Evolutionary conservation across 2,888 invertebrate genomes (phyloP).

Genomic region (Aphidius colemani): DNA sequence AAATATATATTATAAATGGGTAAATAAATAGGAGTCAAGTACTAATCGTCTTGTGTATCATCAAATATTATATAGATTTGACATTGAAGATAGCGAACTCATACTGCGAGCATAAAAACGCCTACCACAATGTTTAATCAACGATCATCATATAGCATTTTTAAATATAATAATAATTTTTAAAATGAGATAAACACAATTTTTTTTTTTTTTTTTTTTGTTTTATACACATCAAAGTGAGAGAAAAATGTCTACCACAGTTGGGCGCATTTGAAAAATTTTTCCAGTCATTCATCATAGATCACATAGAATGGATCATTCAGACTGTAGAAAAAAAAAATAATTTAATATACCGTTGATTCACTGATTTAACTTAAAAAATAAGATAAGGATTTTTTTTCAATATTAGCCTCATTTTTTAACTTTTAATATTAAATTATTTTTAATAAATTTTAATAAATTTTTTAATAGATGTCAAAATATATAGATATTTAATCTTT

Average conservation of each 20-base stretch:
- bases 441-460: no score
- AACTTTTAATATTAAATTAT: conserved; percentile 2
- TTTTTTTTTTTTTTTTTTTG: conserved; percentile 19
- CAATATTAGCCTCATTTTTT: no score
- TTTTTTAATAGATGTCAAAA: no score
- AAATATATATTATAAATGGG: conserved; percentile 17
- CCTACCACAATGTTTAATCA: conserved; percentile 18
- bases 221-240: conserved; percentile 28
- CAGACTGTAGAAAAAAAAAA: neutral
- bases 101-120: conserved; percentile 33
- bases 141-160: neutral
- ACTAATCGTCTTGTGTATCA: conserved; percentile 30
- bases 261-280: conserved; percentile 30
- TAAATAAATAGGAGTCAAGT: conserved; percentile 24
- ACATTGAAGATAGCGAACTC: conserved; percentile 34
- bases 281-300: conserved; percentile 32
- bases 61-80: conserved; percentile 30
- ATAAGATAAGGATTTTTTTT: no score
- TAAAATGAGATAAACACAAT: conserved; percentile 20
- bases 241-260: conserved; percentile 30
- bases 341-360: no score
- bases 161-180: no score
- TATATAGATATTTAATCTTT: no score
- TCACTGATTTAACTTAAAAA: no score
- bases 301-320: conserved; percentile 26